Evolutionary conservation across 2,797 vertebrate species (phyloP), one percentile per base, ranked within the genome.

Genomic region (Hydrocynus forskahlii): DNA sequence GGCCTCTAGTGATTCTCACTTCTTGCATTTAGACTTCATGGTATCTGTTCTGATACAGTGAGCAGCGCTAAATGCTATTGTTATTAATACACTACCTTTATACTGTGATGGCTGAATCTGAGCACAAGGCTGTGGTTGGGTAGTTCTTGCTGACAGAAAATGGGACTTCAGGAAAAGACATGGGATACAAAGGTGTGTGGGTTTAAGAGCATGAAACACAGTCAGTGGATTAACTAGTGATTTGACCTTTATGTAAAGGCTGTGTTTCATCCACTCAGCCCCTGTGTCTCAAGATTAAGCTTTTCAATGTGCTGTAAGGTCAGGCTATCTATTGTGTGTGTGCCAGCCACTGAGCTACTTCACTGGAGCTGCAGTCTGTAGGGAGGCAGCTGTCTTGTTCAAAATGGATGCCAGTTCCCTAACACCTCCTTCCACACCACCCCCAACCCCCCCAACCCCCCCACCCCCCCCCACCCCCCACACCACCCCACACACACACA

Each of bases 211-310:
- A 43, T 76, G 50, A 25, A 79, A 76, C 52, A 19, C 79, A 81
- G 83, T 66, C 76, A 76, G 52, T 74, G 67, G 81, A 86, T 86
- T 81, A 87, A 86, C 83, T 81, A 84, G 78, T 72, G 67, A 63
- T 83, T 80, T 84, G 86, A 83, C 83, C 81, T 87, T 86, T 85
- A 81, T 76, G 66, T 72, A 78, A 81, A 84, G 73, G 73, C 76
- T 66, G 75, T 80, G 67, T 81, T 84, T 86, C 79, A 81, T 84
- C 82, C 80, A 80, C 83, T 86, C 83, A 79, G 70, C 76, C 83
- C 63, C 79, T 75, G 82, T 82, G 76, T 87, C 79, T 75, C 81
- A 77, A 84, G 81, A 72, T 85, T 86, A 82, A 76, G 72, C 79
- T 59, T 83, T 82, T 87, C 77, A 85, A 81, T 85, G 83, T 73